A percentile compares a stretch with the other conserved stretches of the same genome.
Conservation (phyloP, 1,140 invertebrate genomes). For the Saccostrea glomerata region DNA sequence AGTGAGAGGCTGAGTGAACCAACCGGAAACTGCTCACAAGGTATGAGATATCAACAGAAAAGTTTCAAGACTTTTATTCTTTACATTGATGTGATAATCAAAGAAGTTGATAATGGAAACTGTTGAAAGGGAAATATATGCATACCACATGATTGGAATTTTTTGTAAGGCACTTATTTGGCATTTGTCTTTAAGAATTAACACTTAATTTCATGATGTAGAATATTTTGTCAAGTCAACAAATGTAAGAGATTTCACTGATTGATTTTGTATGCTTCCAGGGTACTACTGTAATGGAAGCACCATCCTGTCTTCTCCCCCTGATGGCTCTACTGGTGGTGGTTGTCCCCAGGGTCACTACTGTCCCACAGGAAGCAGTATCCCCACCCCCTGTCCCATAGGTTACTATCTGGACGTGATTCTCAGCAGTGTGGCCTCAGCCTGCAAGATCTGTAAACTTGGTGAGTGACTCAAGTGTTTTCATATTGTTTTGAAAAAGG, state of each 20-base stretch:
- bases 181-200: no score
- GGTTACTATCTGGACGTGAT: constrained; percentile 72
- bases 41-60: constrained; percentile 51
- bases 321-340: constrained; percentile 66
- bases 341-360: constrained; percentile 72
- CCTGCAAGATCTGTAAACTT: constrained; percentile 71
- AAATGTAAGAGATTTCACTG: no score
- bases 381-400: constrained; percentile 68
- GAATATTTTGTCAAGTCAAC: no score
- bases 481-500: neutral
- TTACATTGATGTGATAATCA: no score
- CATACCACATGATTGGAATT: no score
- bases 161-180: no score
- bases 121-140: no score
- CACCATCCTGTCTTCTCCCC: constrained; percentile 62
- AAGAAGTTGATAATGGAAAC: no score
- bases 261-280: constrained; percentile 46
- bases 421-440: constrained; percentile 59
- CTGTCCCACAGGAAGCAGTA: constrained; percentile 69
- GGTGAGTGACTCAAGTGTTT: constrained; percentile 57
- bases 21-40: constrained; percentile 70
- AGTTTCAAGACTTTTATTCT: neutral
- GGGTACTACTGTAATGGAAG: constrained; percentile 74
- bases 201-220: no score
- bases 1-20: constrained; percentile 63